Base-by-base conservation (phyloP, 2,113 vertebrate species). In the Pyrgilauda ruficollis region DNA sequence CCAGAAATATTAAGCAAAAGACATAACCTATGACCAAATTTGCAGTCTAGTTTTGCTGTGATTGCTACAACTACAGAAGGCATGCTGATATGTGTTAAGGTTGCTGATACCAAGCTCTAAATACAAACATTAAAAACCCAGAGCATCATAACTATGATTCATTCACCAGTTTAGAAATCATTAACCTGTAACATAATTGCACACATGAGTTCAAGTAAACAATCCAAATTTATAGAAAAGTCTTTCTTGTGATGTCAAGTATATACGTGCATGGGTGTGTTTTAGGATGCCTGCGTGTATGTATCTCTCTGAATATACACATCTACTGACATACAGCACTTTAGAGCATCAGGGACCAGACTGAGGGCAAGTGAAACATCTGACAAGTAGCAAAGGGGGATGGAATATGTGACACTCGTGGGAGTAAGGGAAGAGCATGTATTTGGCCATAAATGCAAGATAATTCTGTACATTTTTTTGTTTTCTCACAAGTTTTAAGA, bases 1-100 rank as follows among this genome's bases (percentile, higher is more conserved):
- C 69, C 73, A 90, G 62, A 95, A 91, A 96, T 59, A 63, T 62
- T 72, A 92, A 94, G 84, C 76, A 94, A 96, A 97, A 95, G 90
- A 75, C 68, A 80, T 85, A 96, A 91, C 91, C 90, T 86, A 84
- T 87, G 66, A 84, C 52, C 52, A 92, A 63, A 95, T 97, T 94
- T 86, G 20, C 56, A 44, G 87, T 90, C 39, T 59, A 43, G 24
- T 87, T 93, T 67, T 85, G 52, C 74, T 27, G 22, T 64, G 53
- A 66, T 79, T 82, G 59, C 70, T 89, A 18, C 59, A 70, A 84
- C 63, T 76, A 47, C 59, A 84, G 86, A 90, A 64, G 13, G 10
- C 75, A 12, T n/a, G 7, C 10, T 67, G 49, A 14, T 58, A 20
- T 15, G 16, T 44, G 13, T 55, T 82, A 52, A 41, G 13, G 24